Evolutionary conservation across 64 coral and sea anemone species (phyloP).

Genomic region (Montipora efflorescens): DNA sequence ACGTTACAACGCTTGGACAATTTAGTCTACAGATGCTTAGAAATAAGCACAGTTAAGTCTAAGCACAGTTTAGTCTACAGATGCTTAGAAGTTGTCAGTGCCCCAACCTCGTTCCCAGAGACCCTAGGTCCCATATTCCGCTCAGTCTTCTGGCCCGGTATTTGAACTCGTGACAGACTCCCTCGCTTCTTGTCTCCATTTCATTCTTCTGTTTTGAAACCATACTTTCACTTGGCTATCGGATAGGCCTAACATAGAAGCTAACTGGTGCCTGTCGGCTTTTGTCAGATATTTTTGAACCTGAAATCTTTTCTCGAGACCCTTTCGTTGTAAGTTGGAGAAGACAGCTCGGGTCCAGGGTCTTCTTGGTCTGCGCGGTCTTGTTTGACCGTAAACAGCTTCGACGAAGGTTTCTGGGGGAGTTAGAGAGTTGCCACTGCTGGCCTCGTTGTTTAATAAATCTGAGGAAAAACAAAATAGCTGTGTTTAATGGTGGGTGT

Average conservation of each 20-base stretch:
- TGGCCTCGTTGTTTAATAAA: background rate
- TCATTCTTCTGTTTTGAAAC: conserved; percentile 82
- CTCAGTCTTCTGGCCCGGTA: conserved; percentile 7
- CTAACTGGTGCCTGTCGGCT: conserved; percentile 69
- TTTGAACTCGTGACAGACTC: conserved; percentile 69
- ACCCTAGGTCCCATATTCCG: too few relatives aligned
- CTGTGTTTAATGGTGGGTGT: too few relatives aligned
- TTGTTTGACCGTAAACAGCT: conserved; percentile 15
- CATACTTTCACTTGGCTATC: conserved; percentile 81
- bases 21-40: too few relatives aligned
- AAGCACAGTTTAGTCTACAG: too few relatives aligned
- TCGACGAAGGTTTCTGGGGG: conserved; percentile 9
- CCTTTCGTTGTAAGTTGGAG: conserved; percentile 67
- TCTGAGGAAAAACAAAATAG: background rate
- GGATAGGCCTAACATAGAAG: conserved; percentile 65
- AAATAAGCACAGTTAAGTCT: too few relatives aligned
- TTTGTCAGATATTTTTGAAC: conserved; percentile 80
- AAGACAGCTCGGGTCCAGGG: conserved; percentile 81
- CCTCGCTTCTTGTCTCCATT: conserved; percentile 77
- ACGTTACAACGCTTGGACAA: too few relatives aligned
- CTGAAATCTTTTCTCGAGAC: conserved; percentile 73
- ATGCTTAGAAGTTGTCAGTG: too few relatives aligned
- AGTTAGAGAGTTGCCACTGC: background rate
- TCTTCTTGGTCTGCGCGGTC: conserved; percentile 57
- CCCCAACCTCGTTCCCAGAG: too few relatives aligned